Evolutionary conservation across 2,888 invertebrate species (phyloP).

Genomic region (Charanyca ferruginea): DNA sequence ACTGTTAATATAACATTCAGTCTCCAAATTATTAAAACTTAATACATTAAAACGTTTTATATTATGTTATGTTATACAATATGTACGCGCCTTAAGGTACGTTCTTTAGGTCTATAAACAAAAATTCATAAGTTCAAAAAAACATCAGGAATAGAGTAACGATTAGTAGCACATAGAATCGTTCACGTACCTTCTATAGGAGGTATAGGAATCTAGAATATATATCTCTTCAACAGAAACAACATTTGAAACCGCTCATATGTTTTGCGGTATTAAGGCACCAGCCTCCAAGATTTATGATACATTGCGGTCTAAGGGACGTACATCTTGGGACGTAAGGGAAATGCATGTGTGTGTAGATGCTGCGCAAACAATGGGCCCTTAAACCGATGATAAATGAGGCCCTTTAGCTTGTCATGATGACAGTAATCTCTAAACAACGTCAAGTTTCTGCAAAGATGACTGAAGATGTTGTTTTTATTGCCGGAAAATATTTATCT

Average conservation of each 20-base stretch:
- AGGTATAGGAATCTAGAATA: not conserved
- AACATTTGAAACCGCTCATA: not conserved
- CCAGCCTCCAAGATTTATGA: conserved; percentile 41
- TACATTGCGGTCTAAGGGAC: conserved; percentile 25
- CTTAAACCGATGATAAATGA: conserved; percentile 45
- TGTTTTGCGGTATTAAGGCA: conserved; percentile 21
- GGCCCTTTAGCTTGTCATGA: conserved; percentile 32
- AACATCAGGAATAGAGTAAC: no score
- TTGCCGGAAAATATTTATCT: no score
- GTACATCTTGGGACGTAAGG: conserved; percentile 11
- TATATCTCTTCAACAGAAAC: not conserved
- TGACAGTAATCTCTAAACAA: conserved; percentile 33
- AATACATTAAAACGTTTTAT: no score
- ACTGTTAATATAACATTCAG: no score
- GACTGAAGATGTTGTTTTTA: conserved; percentile 16
- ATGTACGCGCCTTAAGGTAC: no score
- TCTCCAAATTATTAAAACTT: no score
- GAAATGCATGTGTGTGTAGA: conserved; percentile 31
- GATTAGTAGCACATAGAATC: no score
- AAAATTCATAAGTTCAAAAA: no score
- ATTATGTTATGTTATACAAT: no score
- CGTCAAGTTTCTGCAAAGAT: not conserved
- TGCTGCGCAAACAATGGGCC: conserved; percentile 29
- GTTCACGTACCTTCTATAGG: no score
- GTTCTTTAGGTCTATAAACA: no score